These are phyloP conservation scores for Toxotes lorentzi DNA, from an alignment of 2,797 vertebrate species.

Conservation along the genomic window DNA sequence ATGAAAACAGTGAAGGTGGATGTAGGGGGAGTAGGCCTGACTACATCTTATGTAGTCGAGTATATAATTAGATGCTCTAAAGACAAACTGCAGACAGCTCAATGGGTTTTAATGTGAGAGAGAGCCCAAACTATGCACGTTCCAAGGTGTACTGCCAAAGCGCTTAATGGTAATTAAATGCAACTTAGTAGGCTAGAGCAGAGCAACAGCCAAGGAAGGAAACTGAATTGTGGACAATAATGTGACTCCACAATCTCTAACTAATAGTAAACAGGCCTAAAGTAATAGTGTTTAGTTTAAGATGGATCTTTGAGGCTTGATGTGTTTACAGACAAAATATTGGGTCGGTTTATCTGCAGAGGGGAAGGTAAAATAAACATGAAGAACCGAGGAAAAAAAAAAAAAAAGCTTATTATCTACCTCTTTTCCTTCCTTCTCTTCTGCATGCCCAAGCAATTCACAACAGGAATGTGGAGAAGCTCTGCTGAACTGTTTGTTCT, in stretches of 20 bases:
- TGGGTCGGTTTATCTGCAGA: conserved; percentile 44
- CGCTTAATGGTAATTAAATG: conserved; percentile 44
- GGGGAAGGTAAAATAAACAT: conserved; percentile 64
- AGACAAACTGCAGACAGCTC: conserved; percentile 32
- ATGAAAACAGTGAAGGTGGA: conserved; percentile 1
- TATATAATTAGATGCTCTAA: conserved; percentile 39
- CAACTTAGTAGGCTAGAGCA: conserved; percentile 23
- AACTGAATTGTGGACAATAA: conserved; percentile 4
- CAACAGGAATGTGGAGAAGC: conserved; percentile 68
- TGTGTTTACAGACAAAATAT: conserved; percentile 52
- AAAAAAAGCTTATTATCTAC: conserved; percentile 44
- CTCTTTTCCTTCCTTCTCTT: conserved; percentile 68
- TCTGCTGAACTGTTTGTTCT: conserved; percentile 41
- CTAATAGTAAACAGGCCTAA: conserved; percentile 34
- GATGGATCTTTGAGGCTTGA: neutral
- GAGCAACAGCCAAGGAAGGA: conserved; percentile 14
- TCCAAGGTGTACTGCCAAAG: conserved; percentile 36
- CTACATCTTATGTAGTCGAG: neutral
- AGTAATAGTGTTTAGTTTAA: conserved; percentile 39
- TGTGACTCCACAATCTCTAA: conserved; percentile 13
- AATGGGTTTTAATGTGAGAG: conserved; percentile 38
- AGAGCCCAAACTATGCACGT: neutral
- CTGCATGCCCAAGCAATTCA: conserved; percentile 77
- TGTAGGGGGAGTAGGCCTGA: neutral
- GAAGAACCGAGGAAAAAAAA: conserved; percentile 17